Evolutionary conservation across 2,888 invertebrate genomes (phyloP), one percentile per base, ranked within the genome.

Genomic region (Cacoxenus indagator): DNA sequence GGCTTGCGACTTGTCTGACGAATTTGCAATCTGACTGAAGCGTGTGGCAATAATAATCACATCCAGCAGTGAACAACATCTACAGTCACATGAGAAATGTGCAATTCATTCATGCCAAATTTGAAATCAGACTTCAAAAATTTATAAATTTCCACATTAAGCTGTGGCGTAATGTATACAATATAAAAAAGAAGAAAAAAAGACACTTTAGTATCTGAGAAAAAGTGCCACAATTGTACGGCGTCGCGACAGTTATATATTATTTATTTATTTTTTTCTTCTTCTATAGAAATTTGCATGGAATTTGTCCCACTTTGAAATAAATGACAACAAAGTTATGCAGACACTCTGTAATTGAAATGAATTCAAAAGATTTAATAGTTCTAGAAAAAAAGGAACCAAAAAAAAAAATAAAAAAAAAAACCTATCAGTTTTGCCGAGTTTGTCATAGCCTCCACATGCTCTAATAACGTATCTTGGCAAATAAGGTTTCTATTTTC

Each of bases 271-370:
- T 75, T 31, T 65, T 51, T 46, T 29, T 64, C 37, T 65, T 24
- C 9, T 46, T 59, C 29, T 48, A 59, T 67, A 67, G 68, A 75
- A 70, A 75, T 78, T 77, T 78, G 80, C 72, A 82, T 78, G 78
- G 74, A 82, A 82, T 83, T 81, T 81, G 81, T 76, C 82, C 81
- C 81, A 81, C 84, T 83, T 81, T 76, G 74, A 46, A 24, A 54
- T 65, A 62, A 65, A 59, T 64, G 61, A 64, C 46, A 70, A 62
- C 65, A 48, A 46, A 70, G 75, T 74, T 67, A 71, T 77, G 73
- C 72, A 74, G 67, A 71, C 77, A 74, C 73, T 70, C 73, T 65
- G 17, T 51, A 62, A 59, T 62, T 62, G 43, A 45, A 45, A 62
- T 62, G 14, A 22, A 24, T 45, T 62, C n/a, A 45, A 43, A 43